Evolutionary conservation across 2,113 vertebrate genomes (phyloP).

Genomic region (Bubalus kerabau): DNA sequence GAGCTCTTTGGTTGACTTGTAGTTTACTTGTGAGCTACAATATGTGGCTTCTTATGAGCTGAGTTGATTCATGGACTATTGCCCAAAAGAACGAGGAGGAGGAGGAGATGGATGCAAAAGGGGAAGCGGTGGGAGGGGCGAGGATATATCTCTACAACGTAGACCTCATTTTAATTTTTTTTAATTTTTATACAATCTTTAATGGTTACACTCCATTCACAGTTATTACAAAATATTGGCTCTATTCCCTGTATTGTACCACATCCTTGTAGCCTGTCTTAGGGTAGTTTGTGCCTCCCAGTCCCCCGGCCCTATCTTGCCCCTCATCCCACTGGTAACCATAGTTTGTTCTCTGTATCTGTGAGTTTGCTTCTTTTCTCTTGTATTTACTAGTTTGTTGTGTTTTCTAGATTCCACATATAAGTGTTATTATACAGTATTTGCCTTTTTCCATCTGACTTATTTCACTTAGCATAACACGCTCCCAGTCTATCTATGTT

Average conservation of each 20-base stretch:
- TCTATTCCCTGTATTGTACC: not conserved
- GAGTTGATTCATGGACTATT: not conserved
- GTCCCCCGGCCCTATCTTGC: no score
- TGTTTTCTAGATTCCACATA: not conserved
- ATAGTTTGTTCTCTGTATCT: not conserved
- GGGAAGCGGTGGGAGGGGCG: not conserved
- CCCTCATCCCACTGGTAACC: not conserved
- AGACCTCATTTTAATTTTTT: not conserved
- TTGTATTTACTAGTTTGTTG: not conserved
- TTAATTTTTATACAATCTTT: no score
- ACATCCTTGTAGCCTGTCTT: not conserved
- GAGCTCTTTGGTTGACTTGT: not conserved
- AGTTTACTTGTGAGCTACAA: not conserved
- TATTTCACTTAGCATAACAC: not conserved
- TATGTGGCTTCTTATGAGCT: not conserved
- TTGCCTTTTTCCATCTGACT: not conserved
- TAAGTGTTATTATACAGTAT: not conserved
- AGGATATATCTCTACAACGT: not conserved
- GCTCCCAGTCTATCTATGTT: not conserved
- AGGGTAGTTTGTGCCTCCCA: not conserved
- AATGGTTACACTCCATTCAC: not conserved
- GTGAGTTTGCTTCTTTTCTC: not conserved
- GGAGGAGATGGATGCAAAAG: not conserved
- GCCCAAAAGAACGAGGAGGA: not conserved
- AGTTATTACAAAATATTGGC: not conserved